phyloP scores from a whole-genome alignment of 1,140 invertebrate species.

The Coptotermes formosanus region DNA sequence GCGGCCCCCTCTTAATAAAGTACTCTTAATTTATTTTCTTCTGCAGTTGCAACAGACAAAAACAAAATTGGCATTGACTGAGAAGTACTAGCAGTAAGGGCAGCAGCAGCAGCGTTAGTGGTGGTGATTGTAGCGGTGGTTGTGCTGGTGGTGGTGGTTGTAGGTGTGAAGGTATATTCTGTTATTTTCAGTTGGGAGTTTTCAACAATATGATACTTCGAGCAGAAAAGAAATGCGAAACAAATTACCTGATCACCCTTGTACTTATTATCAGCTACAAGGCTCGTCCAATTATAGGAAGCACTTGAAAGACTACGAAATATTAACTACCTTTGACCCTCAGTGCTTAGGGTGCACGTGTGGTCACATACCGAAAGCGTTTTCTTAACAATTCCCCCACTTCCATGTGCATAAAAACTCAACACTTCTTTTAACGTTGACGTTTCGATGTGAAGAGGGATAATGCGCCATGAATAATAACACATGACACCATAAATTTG shows the following conservation, averaged over 20 bases:
- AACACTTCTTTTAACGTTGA: background rate
- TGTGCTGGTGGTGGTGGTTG: no score
- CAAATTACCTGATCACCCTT: background rate
- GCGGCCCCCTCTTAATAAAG: no score
- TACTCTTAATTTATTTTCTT: no score
- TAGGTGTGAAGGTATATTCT: no score
- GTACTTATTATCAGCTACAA: background rate
- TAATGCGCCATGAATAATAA: slow-evolving; percentile 7
- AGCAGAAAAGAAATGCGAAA: background rate
- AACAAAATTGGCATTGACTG: no score
- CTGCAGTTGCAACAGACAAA: no score
- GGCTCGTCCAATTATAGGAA: background rate
- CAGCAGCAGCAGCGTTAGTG: no score
- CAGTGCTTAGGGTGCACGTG: background rate
- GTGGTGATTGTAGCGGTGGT: no score
- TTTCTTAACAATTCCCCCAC: background rate
- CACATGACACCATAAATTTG: slow-evolving; percentile 7
- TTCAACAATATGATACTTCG: background rate
- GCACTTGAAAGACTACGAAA: background rate
- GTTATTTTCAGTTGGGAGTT: background rate
- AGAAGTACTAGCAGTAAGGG: no score
- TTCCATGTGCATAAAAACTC: background rate
- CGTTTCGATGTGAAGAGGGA: background rate
- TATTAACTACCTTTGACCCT: background rate
- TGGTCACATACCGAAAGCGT: background rate